A percentile compares a stretch with the other conserved stretches of the same genome.
phyloP scores from a whole-genome alignment of 2,113 vertebrate genomes.

The Columba livia region DNA sequence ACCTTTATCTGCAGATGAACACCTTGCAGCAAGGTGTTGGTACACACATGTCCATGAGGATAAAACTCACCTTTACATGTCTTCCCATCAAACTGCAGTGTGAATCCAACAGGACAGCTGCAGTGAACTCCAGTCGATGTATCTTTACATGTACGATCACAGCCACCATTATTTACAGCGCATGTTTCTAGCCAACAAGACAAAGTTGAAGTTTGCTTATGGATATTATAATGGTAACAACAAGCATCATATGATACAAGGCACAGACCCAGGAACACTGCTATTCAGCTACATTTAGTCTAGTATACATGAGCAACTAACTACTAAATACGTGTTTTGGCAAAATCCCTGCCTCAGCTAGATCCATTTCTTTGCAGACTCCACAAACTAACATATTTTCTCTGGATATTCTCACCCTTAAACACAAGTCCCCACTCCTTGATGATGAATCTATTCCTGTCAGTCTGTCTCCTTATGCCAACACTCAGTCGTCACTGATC shows the following conservation, averaged over 20 bases:
- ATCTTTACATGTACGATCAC: conserved; percentile 96
- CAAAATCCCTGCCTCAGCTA: background rate
- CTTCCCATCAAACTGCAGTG: conserved; percentile 92
- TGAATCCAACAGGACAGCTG: conserved; percentile 94
- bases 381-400: background rate
- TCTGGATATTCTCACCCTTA: background rate
- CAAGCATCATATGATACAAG: background rate
- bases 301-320: background rate
- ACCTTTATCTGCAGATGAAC: background rate
- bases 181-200: conserved; percentile 87
- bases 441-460: background rate
- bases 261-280: background rate
- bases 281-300: background rate
- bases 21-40: background rate
- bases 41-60: rapidly evolving
- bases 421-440: background rate
- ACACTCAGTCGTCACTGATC: background rate
- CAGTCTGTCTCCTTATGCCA: background rate
- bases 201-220: background rate
- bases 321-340: background rate
- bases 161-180: conserved; percentile 95
- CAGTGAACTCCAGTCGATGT: conserved; percentile 96
- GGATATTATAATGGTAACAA: background rate
- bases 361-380: background rate
- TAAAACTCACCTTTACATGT: conserved; percentile 89